phyloP scores from a whole-genome alignment of 2,113 vertebrate species.

The Gnathonemus longibarbis region DNA sequence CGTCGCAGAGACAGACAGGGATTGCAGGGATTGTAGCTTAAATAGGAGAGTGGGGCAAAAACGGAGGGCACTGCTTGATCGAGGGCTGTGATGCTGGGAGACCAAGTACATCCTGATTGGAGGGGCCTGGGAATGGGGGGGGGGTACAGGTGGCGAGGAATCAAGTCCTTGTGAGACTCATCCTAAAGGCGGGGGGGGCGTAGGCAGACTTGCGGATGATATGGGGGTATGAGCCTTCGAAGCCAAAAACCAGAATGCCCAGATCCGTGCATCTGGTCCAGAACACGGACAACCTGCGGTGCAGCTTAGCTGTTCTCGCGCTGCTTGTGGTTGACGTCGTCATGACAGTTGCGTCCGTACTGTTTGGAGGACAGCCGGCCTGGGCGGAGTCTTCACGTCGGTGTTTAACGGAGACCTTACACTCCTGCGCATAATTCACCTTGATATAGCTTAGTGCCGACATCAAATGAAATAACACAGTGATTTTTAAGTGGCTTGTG shows the following conservation, averaged over 20 bases:
- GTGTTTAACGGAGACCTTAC: not conserved
- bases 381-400: not conserved
- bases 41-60: not conserved
- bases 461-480: constrained; percentile 34
- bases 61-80: not conserved
- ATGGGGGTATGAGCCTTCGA: not conserved
- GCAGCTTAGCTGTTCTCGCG: not conserved
- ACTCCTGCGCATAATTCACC: constrained; percentile 26
- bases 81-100: not conserved
- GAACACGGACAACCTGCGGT: not conserved
- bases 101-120: not conserved
- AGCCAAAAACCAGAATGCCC: not conserved
- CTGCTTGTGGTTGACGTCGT: not conserved
- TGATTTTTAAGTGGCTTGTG: constrained; percentile 35
- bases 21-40: not conserved
- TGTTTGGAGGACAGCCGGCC: not conserved
- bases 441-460: constrained; percentile 23
- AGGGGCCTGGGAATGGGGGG: not conserved
- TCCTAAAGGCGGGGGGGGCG: not conserved
- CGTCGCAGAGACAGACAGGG: not conserved
- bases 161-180: not conserved
- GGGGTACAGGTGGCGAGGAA: not conserved
- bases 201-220: not conserved
- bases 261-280: not conserved
- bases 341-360: not conserved